Evolutionary conservation across 2,113 vertebrate species (phyloP).

Genomic region (Sturnira hondurensis): DNA sequence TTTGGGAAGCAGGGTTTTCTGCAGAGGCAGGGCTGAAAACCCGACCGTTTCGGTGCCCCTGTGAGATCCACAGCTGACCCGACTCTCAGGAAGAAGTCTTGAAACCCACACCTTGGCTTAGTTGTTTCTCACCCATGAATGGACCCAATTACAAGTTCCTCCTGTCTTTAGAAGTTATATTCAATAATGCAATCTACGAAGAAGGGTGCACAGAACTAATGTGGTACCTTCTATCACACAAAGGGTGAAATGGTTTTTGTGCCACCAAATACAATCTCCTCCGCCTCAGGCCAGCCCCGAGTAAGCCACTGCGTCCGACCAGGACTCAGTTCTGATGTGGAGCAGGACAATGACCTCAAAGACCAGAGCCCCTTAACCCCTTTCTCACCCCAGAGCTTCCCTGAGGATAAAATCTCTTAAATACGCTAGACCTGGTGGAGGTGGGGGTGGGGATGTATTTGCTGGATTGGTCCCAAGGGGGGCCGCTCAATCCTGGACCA

Average conservation of each 20-base stretch:
- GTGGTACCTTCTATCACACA: constrained; percentile 19
- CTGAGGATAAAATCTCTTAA: neutral
- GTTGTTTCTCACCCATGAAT: neutral
- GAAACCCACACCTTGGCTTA: neutral
- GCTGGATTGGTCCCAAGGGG: neutral
- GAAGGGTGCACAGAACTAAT: constrained; percentile 17
- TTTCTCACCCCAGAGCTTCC: neutral
- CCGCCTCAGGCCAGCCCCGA: neutral
- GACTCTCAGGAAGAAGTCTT: neutral
- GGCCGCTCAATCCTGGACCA: neutral
- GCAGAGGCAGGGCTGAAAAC: constrained; percentile 24
- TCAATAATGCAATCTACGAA: neutral
- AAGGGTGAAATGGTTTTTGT: constrained; percentile 48
- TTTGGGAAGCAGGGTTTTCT: constrained; percentile 51
- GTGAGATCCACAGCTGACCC: neutral
- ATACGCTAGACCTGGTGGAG: neutral
- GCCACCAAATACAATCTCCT: constrained; percentile 4
- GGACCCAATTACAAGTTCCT: neutral
- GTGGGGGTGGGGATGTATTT: neutral
- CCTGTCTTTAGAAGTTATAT: neutral
- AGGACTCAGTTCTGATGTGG: neutral
- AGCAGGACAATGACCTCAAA: neutral
- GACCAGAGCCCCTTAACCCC: neutral
- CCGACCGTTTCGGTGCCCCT: neutral
- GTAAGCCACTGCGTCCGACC: neutral